These are phyloP conservation scores for Oligia fasciuncula DNA, from an alignment of 2,888 invertebrate species.

Conservation along the genomic window DNA sequence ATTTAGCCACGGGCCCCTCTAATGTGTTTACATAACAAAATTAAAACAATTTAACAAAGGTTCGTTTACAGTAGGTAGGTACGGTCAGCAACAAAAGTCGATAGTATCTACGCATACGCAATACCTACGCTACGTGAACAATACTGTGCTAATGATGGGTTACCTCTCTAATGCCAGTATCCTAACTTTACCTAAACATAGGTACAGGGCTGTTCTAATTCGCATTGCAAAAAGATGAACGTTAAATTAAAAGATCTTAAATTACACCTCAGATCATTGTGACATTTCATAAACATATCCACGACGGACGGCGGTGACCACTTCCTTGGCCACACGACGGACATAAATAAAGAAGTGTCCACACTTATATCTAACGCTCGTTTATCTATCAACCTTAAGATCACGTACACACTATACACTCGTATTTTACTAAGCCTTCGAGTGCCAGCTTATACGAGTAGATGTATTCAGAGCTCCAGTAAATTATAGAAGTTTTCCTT, in stretches of 20 bases:
- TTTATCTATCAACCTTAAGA: constrained; percentile 42
- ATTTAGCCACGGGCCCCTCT: too few species aligned
- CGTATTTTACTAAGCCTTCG: constrained; percentile 32
- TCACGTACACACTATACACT: constrained; percentile 10
- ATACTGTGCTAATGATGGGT: neutral
- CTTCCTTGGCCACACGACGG: constrained; percentile 24
- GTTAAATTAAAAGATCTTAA: too few species aligned
- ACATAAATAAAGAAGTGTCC: constrained; percentile 30
- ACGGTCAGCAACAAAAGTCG: too few species aligned
- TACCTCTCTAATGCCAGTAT: neutral
- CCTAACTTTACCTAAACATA: neutral
- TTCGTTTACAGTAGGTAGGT: too few species aligned
- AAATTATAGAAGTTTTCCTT: constrained; percentile 44
- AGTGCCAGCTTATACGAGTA: constrained; percentile 10
- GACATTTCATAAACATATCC: constrained; percentile 1
- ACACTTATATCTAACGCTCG: constrained; percentile 13
- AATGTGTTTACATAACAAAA: too few species aligned
- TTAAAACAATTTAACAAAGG: too few species aligned
- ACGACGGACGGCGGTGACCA: too few species aligned
- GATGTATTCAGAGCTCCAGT: constrained; percentile 25
- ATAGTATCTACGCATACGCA: too few species aligned
- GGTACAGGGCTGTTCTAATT: neutral
- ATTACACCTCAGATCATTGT: too few species aligned
- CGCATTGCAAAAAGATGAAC: neutral
- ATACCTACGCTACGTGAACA: too few species aligned